phyloP scores from a whole-genome alignment of 2,113 vertebrate genomes.

The Diadophis punctatus region DNA sequence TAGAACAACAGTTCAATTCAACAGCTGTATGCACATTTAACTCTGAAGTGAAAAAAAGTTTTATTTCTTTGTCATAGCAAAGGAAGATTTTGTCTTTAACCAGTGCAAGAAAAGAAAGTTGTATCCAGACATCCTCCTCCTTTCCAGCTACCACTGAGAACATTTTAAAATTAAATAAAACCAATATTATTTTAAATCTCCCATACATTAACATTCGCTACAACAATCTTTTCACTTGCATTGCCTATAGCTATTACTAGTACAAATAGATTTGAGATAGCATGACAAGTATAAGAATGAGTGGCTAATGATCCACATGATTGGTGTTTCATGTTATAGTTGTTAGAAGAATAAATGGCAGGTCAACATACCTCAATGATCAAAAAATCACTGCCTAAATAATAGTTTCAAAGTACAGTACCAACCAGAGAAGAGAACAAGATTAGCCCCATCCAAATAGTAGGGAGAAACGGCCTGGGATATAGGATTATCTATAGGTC shows the following conservation, averaged over 20 bases:
- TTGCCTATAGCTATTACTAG: conserved; percentile 39
- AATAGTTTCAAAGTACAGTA: not conserved
- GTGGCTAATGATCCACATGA: conserved; percentile 40
- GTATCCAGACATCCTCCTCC: not conserved
- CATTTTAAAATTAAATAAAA: conserved; percentile 11
- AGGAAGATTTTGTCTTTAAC: not conserved
- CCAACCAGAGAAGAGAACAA: not conserved
- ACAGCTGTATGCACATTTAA: conserved; percentile 1
- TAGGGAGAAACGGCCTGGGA: too few relatives aligned
- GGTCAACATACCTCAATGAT: conserved; percentile 25
- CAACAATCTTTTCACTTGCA: conserved; percentile 23
- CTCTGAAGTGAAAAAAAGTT: not conserved
- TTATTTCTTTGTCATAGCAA: conserved; percentile 17
- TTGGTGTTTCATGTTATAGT: conserved; percentile 38
- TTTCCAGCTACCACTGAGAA: not conserved
- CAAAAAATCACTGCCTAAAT: conserved; percentile 19
- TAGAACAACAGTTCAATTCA: not conserved
- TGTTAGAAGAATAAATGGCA: conserved; percentile 48
- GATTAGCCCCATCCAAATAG: too few relatives aligned
- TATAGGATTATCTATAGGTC: too few relatives aligned
- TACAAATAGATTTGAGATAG: conserved; percentile 29
- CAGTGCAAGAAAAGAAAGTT: not conserved
- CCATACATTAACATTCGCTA: not conserved
- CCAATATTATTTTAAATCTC: conserved; percentile 10
- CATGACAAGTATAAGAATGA: conserved; percentile 46